Base-by-base conservation (phyloP, 2,113 vertebrate species). In the Shinisaurus crocodilurus region DNA sequence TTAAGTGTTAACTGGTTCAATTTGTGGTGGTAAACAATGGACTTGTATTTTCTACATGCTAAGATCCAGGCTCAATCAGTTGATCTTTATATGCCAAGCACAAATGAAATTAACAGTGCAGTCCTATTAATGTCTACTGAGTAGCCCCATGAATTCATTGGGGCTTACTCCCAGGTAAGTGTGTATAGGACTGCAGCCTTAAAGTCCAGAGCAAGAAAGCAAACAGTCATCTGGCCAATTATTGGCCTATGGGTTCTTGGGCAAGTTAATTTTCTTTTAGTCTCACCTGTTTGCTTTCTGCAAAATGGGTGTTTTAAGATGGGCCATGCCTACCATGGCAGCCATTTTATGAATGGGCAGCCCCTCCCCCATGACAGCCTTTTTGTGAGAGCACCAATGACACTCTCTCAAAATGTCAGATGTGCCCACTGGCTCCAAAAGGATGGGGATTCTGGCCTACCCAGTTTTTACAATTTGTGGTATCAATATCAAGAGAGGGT, bases 381-480 rank as follows among this genome's bases (percentile, higher is more conserved):
- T 54, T 54, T 60, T 13, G 57, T 60, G 57, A 15, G 57, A 60
- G 57, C 15, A 60, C 13, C 57, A 16, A 16, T 0, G 15, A 18
- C 8, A 60, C 57, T 60, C 57, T 60, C 57, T 60, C 57, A 60
- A 60, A 60, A 60, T 60, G 48, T 50, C 48, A 50, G 13, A 60
- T 60, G 57, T 60, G 15, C 57, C 13, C 57, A 60, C 57, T 60
- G 57, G 15, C 16, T 18, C 15, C 10, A 60, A 60, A 50, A 60
- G 57, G 57, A 12, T 60, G 57, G 15, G 12, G 57, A 18, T 60
- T 60, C 57, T 60, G 57, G 94, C 92, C 76, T 91, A 95, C 90
- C 81, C 86, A 84, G 91, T 93, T 93, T 91, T 95, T 89, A 95
- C 92, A 96, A 90, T 83, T n/a, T 91, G 86, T 92, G 94, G 29